A percentile compares a stretch with the other conserved stretches of the same genome.
Conservation (phyloP, 2,888 invertebrate genomes). For the Nymphalis c-album region DNA sequence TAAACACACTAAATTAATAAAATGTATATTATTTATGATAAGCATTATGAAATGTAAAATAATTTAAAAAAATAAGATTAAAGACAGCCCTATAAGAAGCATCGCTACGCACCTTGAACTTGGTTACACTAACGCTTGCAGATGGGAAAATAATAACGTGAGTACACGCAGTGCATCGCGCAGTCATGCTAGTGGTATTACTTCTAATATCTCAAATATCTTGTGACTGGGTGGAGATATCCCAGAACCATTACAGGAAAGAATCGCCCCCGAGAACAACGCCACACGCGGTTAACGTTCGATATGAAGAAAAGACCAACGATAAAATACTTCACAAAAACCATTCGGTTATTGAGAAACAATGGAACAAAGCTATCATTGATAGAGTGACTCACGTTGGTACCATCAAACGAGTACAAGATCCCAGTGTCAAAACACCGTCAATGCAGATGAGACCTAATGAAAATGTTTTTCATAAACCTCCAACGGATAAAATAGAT, state of each 20-base stretch:
- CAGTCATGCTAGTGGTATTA: constrained; percentile 46
- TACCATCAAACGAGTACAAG: constrained; percentile 49
- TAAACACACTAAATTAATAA: no score
- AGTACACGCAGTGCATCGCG: constrained; percentile 36
- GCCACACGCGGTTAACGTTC: not conserved
- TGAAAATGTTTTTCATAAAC: constrained; percentile 3
- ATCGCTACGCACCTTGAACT: constrained; percentile 27
- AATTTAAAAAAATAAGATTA: not conserved
- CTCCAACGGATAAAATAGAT: not conserved
- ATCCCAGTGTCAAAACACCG: constrained; percentile 33
- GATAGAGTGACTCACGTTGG: constrained; percentile 52
- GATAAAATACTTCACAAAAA: constrained; percentile 49
- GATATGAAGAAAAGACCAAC: constrained; percentile 39
- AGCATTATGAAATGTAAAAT: no score
- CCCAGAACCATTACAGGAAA: constrained; percentile 64
- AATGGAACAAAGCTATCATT: constrained; percentile 44
- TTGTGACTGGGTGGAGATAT: constrained; percentile 73
- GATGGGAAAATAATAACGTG: constrained; percentile 18
- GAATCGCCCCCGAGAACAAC: constrained; percentile 41
- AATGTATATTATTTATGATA: no score
- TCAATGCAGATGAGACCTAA: constrained; percentile 15
- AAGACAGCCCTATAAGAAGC: constrained; percentile 11
- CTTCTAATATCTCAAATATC: constrained; percentile 48
- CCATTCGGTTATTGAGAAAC: constrained; percentile 46
- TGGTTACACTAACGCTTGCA: constrained; percentile 56